Base-by-base conservation (phyloP, 2,113 vertebrate genomes). In the Centropus bengalensis region DNA sequence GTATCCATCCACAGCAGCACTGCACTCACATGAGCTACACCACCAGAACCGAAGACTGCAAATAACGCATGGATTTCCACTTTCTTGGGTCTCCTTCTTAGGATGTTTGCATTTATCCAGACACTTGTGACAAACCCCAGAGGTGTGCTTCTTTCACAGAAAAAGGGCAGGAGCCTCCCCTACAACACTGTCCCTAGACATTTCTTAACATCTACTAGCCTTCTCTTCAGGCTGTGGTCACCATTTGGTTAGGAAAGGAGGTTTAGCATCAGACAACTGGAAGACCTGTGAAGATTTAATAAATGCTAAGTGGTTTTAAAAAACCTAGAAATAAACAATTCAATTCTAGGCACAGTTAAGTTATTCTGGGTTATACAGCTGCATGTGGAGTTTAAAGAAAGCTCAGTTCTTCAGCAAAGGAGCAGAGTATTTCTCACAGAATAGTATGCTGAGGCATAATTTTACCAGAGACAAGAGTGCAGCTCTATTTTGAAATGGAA, bases 31-130 rank as follows among this genome's bases (percentile, higher is more conserved):
- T 2, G 6, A 74, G 22, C 40, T 27, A 40, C 12, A 51, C n/a
- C 27, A 64, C 14, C 51, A 75, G 70, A 28, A n/a, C 22, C 23
- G 2, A 1, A 40, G 22, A 52, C 36, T 2, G 3, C 20, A 67
- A 59, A 76, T 0, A 2, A 36, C 1, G 1, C 20, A 13, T 3
- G 30, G 19, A 42, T 36, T 51, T 51, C 44, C 20, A 16, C 36
- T 20, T 59, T n/a, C 36, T 45, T 54, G 51, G 16, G 5, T 33
- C 23, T 59, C 14, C n/a, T 59, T 68, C 44, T 26, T 10, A 36
- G 21, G 24, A 86, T 12, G 8, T 6, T 4, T 45, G 33, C 15
- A 9, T 17, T 59, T 60, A 32, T 36, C 54, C 55, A 60, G 51
- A 47, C 27, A 64, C 49, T 36, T 22, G 15, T 38, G 54, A 60